These are phyloP conservation scores for Bathybates hornii DNA, from an alignment of 2,113 vertebrate genomes.

Conservation along the genomic window DNA sequence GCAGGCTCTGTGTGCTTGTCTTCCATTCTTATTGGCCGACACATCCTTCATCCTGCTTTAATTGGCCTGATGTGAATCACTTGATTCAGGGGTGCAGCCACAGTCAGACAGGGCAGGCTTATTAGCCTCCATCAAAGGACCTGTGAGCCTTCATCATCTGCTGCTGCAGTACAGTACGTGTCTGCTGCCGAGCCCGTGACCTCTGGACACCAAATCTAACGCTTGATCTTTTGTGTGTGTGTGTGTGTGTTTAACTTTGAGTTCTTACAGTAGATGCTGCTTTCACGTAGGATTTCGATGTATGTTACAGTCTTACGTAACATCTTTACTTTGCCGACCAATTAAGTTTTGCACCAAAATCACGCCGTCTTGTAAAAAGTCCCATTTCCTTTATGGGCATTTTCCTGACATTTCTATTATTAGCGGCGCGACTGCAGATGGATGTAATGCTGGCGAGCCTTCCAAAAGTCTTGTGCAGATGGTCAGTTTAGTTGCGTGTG, in stretches of 20 bases:
- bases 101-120: not conserved
- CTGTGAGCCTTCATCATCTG: not conserved
- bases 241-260: not conserved
- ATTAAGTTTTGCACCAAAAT: not conserved
- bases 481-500: slow-evolving; percentile 20
- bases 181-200: not conserved
- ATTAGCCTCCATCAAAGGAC: slow-evolving; percentile 19
- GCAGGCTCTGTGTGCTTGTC: not conserved
- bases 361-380: not conserved
- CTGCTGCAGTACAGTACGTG: not conserved
- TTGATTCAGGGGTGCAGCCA: not conserved
- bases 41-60: slow-evolving; percentile 23
- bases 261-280: not conserved
- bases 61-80: slow-evolving; percentile 25
- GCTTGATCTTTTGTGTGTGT: not conserved
- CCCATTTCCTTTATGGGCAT: not conserved
- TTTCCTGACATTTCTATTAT: not conserved
- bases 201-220: not conserved
- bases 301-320: not conserved
- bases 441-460: not conserved
- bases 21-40: slow-evolving; percentile 11
- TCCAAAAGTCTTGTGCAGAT: slow-evolving; percentile 11
- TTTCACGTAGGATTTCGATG: not conserved
- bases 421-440: not conserved
- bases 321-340: not conserved